Base-by-base conservation (phyloP, 2,888 invertebrate genomes). In the Lasioglossum villosulum region DNA sequence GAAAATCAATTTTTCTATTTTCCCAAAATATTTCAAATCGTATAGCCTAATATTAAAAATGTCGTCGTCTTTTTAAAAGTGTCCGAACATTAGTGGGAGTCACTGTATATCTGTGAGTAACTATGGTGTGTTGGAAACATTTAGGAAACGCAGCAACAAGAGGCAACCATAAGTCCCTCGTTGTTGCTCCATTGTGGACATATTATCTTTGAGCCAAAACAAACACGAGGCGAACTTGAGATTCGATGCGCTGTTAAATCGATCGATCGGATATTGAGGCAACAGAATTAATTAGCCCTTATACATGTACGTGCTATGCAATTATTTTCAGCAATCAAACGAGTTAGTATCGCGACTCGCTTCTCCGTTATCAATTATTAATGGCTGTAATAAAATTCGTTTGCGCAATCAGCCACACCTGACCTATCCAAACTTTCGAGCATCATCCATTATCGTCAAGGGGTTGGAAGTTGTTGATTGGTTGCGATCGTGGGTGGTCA, bases 281-380 rank as follows among this genome's bases (percentile, higher is more conserved):
- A 30, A 75, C n/a, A 45, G 59, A 73, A 84, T 84, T 84, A 77
- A 84, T 84, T 83, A 85, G 30, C 52, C n/a, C 23, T 10, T 52
- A 19, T 59, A 12, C 23, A 48, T 39, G 34, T 77, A 34, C 27
- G 59, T 39, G 30, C 16, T n/a, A 52, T n/a, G 16, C 42, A 76
- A 76, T 83, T 81, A 83, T 82, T 82, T 76, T 68, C 66, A 66
- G 52, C 63, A 71, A 23, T 48, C 71, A 6, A 75, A 75, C 63
- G 39, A 45, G n/a, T 45, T 27, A 52, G 27, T 37, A 34, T 6
- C 19, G 27, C 27, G 16, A 34, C 56, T 75, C 42, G 66, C 56
- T 45, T 73, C 52, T 52, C 8, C 83, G 52, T 66, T 66, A 59
- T 70, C 45, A 73, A 59, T 59, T 59, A 76, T 81, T 75, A 75